Evolutionary conservation across 2,888 invertebrate species (phyloP).

Genomic region (Rhingia rostrata): DNA sequence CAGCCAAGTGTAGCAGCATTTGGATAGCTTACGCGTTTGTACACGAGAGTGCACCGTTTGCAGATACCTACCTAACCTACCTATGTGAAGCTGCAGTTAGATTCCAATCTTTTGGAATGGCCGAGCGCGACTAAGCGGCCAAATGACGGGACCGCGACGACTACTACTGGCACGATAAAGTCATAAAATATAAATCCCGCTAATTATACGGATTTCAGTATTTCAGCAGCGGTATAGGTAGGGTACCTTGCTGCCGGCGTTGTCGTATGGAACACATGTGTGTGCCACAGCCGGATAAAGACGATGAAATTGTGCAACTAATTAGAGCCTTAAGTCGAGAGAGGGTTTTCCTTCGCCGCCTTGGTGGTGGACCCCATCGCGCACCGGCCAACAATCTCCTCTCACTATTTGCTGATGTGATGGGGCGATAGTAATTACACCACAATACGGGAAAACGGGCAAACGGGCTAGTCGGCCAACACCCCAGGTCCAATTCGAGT

Average conservation of each 20-base stretch:
- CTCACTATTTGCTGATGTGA: conserved; percentile 63
- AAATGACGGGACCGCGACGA: conserved; percentile 42
- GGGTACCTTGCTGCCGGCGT: not conserved
- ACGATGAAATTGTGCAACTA: conserved; percentile 66
- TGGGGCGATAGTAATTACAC: conserved; percentile 65
- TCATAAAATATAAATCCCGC: conserved; percentile 75
- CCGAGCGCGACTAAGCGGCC: not conserved
- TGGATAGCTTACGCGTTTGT: no score
- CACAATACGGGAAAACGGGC: not conserved
- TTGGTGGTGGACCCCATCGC: not conserved
- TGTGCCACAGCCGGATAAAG: conserved; percentile 20
- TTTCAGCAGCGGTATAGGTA: conserved; percentile 30
- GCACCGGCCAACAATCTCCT: conserved; percentile 45
- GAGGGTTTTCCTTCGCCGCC: conserved; percentile 18
- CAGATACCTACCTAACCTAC: conserved; percentile 1
- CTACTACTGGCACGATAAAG: conserved; percentile 68
- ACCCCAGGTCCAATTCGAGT: conserved; percentile 15
- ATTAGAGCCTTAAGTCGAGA: conserved; percentile 63
- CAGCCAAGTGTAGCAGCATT: not conserved
- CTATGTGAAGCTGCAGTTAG: conserved; percentile 31
- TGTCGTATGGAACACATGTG: conserved; percentile 12
- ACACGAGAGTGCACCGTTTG: no score
- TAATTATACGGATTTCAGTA: conserved; percentile 73
- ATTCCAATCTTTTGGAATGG: conserved; percentile 59
- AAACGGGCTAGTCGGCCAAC: conserved; percentile 32